Evolutionary conservation across 2,888 invertebrate species (phyloP).

Genomic region (Caenorhabditis angaria): DNA sequence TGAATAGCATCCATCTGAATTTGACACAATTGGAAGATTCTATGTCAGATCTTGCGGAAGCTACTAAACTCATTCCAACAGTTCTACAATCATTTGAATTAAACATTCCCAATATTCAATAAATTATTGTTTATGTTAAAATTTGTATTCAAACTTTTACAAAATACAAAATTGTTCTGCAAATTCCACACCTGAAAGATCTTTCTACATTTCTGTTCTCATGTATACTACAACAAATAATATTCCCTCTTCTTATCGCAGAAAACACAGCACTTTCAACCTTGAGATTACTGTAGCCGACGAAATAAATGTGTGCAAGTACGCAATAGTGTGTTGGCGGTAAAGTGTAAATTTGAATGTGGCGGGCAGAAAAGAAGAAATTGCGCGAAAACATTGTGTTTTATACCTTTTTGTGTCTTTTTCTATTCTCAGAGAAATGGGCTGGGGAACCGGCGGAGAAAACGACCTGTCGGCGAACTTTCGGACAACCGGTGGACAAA

Average conservation of each 20-base stretch:
- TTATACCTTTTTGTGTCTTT: neutral
- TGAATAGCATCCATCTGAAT: slow-evolving; percentile 25
- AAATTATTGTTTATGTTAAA: too few species aligned
- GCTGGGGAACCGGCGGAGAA: too few species aligned
- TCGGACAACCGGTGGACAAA: too few species aligned
- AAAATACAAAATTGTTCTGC: neutral
- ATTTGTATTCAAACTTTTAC: neutral
- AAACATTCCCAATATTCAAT: slow-evolving; percentile 22
- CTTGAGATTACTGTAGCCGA: neutral
- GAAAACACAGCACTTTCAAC: too few species aligned
- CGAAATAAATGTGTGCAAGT: neutral
- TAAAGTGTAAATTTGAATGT: slow-evolving; percentile 2
- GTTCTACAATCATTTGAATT: slow-evolving; percentile 3
- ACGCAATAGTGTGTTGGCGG: neutral
- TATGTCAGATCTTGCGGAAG: slow-evolving; percentile 31
- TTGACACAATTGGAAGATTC: slow-evolving; percentile 36
- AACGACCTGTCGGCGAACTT: too few species aligned
- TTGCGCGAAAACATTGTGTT: neutral
- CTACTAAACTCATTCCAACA: slow-evolving; percentile 20
- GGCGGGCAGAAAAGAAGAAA: neutral
- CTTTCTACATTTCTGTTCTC: neutral
- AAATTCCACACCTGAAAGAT: neutral
- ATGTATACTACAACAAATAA: neutral
- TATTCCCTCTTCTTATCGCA: too few species aligned
- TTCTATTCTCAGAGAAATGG: neutral